These are phyloP conservation scores for Eupithecia insigniata DNA, from an alignment of 2,888 invertebrate species.

Conservation along the genomic window DNA sequence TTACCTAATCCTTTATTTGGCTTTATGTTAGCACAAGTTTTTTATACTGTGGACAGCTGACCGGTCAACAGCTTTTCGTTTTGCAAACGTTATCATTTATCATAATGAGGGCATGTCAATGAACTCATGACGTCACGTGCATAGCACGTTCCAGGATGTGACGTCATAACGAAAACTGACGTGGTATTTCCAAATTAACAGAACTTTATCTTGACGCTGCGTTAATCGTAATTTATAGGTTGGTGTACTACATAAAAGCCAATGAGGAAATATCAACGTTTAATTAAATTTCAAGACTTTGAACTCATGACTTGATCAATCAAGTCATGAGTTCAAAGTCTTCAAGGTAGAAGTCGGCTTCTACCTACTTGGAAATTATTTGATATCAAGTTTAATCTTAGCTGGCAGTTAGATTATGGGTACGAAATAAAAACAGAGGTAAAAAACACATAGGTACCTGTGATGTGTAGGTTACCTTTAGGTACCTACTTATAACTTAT, in stretches of 20 bases:
- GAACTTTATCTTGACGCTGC: not conserved
- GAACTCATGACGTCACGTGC: conserved; percentile 30
- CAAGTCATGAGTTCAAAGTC: no score
- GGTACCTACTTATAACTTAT: not conserved
- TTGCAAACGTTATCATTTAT: conserved; percentile 28
- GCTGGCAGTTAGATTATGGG: not conserved
- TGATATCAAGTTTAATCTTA: not conserved
- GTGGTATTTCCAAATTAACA: not conserved
- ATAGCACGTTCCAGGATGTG: conserved; percentile 16
- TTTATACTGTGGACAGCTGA: conserved; percentile 3
- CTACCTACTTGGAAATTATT: not conserved
- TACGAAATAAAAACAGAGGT: not conserved
- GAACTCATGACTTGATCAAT: conserved; percentile 3
- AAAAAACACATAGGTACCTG: not conserved
- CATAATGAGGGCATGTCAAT: conserved; percentile 24
- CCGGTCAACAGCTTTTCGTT: conserved; percentile 12
- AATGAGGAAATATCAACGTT: conserved; percentile 8
- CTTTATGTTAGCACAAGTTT: no score
- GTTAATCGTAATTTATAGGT: not conserved
- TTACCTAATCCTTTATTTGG: no score
- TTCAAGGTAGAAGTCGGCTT: no score
- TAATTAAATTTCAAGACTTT: conserved; percentile 9
- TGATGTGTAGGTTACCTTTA: not conserved
- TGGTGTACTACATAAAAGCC: not conserved
- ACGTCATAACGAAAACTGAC: conserved; percentile 1